These are phyloP conservation scores for Archocentrus centrarchus DNA, from an alignment of 2,113 vertebrate genomes.

Conservation along the genomic window DNA sequence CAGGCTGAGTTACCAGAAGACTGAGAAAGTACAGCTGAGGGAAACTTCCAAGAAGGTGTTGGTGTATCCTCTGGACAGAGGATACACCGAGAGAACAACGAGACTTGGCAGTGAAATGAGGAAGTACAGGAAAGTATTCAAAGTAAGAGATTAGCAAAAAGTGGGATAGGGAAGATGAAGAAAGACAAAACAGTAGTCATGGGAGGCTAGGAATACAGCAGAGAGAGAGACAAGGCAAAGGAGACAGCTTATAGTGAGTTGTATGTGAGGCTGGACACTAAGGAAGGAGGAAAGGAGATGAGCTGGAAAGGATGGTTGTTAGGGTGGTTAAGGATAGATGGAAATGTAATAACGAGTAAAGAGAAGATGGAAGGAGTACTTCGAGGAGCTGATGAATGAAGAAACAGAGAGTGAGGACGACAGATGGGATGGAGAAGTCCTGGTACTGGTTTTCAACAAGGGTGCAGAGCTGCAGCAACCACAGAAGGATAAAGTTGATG, in stretches of 20 bases:
- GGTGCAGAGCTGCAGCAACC: not conserved
- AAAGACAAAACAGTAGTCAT: not conserved
- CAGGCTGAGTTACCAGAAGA: no score
- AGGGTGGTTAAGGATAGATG: no score
- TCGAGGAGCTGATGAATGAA: not conserved
- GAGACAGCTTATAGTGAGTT: not conserved
- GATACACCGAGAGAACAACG: no score
- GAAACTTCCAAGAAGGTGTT: no score
- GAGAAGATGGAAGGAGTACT: not conserved
- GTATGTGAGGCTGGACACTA: not conserved
- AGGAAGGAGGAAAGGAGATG: rapidly evolving
- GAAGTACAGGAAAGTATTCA: no score
- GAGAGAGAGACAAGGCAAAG: not conserved
- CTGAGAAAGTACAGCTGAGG: no score
- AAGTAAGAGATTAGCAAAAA: no score
- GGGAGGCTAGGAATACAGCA: not conserved
- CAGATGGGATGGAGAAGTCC: not conserved
- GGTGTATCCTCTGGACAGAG: no score
- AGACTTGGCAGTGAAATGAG: no score
- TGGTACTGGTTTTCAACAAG: not conserved
- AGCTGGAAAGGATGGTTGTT: no score
- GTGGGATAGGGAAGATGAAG: not conserved
- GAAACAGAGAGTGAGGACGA: not conserved
- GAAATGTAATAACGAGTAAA: no score
- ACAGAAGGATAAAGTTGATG: not conserved